Evolutionary conservation across 2,113 vertebrate species (phyloP).

Genomic region (Heloderma charlesbogerti): DNA sequence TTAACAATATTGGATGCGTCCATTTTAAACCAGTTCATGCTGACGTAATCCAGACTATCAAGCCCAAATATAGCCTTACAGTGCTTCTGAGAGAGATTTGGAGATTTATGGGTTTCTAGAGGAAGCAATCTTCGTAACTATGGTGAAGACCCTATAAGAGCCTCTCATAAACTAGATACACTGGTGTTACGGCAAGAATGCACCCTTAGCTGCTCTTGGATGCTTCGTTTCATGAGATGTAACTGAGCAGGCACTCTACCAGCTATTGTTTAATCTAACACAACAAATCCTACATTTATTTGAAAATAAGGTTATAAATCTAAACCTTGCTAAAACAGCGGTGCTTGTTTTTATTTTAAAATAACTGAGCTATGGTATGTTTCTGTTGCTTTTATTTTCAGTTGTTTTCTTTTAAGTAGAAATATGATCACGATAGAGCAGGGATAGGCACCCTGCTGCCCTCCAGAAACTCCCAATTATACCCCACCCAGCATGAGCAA

Average conservation of each 20-base stretch:
- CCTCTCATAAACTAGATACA: background rate
- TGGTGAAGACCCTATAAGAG: background rate
- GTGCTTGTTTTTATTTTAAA: background rate
- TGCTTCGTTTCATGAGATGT: background rate
- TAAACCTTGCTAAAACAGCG: background rate
- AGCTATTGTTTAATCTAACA: background rate
- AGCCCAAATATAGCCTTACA: background rate
- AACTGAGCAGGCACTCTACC: background rate
- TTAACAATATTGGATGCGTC: background rate
- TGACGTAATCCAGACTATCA: background rate
- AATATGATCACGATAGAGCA: fast-evolving
- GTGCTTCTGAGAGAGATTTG: background rate
- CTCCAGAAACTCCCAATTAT: no score
- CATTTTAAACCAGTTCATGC: background rate
- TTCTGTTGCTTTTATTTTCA: background rate
- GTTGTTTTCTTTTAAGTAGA: constrained; percentile 6
- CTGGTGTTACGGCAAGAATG: background rate
- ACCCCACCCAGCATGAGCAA: no score
- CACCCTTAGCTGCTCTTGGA: background rate
- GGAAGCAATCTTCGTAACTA: background rate
- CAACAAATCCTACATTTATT: background rate
- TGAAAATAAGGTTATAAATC: background rate
- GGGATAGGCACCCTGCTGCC: no score
- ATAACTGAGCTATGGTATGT: background rate
- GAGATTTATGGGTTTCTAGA: background rate